Percentiles rank a stretch among this genome's conserved stretches.
Evolutionary conservation across 2,888 invertebrate species (phyloP).

Genomic region (Oscheius sp.): DNA sequence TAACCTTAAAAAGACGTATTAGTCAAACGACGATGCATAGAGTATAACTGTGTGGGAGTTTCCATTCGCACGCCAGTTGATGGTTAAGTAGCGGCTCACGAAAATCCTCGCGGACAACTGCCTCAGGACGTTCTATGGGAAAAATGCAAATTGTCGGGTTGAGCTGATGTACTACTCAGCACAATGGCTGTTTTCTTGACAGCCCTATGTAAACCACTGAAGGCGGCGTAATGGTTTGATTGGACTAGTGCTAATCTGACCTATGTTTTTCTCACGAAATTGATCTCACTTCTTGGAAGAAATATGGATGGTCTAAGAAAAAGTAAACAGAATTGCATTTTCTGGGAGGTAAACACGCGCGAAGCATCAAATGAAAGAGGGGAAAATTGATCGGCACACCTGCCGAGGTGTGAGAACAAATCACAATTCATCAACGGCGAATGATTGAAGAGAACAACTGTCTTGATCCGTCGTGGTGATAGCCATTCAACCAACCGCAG

Average conservation of each 20-base stretch:
- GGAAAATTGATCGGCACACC: conserved; percentile 23
- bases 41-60: conserved; percentile 20
- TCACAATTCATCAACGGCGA: conserved; percentile 28
- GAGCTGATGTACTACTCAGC: not conserved
- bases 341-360: not conserved
- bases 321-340: not conserved
- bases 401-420: conserved; percentile 25
- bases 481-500: conserved; percentile 24
- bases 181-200: conserved; percentile 8
- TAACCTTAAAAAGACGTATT: no score
- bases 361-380: conserved; percentile 10
- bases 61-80: conserved; percentile 7
- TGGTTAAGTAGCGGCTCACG: conserved; percentile 17
- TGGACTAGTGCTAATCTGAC: no score
- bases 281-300: not conserved
- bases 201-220: not conserved
- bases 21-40: conserved; percentile 13
- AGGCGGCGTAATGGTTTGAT: not conserved
- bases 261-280: not conserved
- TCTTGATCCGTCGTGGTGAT: conserved; percentile 28
- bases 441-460: conserved; percentile 33
- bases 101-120: conserved; percentile 13
- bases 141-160: conserved; percentile 19
- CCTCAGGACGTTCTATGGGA: conserved; percentile 19
- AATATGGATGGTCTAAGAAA: not conserved